Conservation (phyloP, 2,113 vertebrate species). For the Zosterops pallidus region DNA sequence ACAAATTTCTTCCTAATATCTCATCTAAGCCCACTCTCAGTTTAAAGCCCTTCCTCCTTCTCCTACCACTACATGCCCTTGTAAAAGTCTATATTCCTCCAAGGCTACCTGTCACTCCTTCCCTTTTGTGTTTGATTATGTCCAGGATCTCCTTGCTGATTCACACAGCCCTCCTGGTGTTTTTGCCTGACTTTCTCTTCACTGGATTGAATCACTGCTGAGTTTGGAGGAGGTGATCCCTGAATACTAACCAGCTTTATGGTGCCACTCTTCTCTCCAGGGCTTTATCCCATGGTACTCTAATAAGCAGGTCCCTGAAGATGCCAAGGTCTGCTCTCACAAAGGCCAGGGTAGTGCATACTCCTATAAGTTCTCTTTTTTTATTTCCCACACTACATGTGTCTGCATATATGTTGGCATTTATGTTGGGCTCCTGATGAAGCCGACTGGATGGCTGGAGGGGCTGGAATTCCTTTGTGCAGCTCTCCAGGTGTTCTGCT, state of each 20-base stretch:
- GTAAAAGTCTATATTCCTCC: not conserved
- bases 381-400: not conserved
- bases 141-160: not conserved
- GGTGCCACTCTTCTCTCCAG: not conserved
- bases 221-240: not conserved
- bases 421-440: not conserved
- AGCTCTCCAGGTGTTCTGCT: not conserved
- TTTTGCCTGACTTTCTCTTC: not conserved
- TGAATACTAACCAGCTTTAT: not conserved
- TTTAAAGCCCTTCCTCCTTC: not conserved
- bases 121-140: not conserved
- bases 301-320: not conserved
- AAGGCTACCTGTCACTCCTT: not conserved
- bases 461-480: not conserved
- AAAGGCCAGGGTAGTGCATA: not conserved
- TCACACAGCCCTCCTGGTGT: not conserved
- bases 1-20: not conserved
- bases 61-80: not conserved
- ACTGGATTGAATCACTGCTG: not conserved
- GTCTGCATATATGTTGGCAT: not conserved
- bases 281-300: not conserved
- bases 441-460: not conserved
- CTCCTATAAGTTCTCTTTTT: not conserved
- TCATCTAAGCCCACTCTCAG: not conserved
- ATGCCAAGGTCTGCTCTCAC: not conserved